Evolutionary conservation across 2,888 invertebrate species (phyloP), one percentile per base, ranked within the genome.

Genomic region (Anoncus sp.): DNA sequence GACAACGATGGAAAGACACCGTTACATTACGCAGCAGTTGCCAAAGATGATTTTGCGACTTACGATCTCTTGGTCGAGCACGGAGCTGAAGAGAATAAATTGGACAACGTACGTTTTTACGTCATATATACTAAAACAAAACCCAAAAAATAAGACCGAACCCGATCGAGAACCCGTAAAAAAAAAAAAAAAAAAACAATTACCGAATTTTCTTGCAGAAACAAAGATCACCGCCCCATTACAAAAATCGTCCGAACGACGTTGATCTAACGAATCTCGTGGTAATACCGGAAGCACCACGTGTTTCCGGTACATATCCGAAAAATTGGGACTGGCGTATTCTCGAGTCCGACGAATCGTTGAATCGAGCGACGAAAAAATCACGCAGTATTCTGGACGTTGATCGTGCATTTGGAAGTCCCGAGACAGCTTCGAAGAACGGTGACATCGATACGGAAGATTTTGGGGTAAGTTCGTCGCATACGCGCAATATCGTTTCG

Each of bases 1-100:
- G 98, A 98, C 91, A 94, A 94, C 86, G 96, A 97, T 77, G 97
- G 97, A 22, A 93, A 97, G 82, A 97, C 97, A 0, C 96, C 98
- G 0, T 92, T 98, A 59, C 98, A 98, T 91, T 98, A 97, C 91
- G 96, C 98, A 0, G 97, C 97, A 2, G 94, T 95, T 14, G 92
- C 95, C 24, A 95, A 96, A 88, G 97, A 97, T 85, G 96, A 95
- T 67, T 95, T 94, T 81, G 93, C 95, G 82, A 95, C 96, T 86
- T 98, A 95, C 87, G 94, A 96, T 85, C 94, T 96, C 69, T 93
- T 98, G 12, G 93, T 96, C 38, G 94, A 94, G 82, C 93, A 95
- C 24, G 98, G 98, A 35, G 97, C 97, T 20, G 97, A 97, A 86
- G 96, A 97, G 91, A 95, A 95, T 81, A 94, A 94, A 70, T 92